Evolutionary conservation across 2,888 invertebrate genomes (phyloP).

Genomic region (Caenorhabditis sp.): DNA sequence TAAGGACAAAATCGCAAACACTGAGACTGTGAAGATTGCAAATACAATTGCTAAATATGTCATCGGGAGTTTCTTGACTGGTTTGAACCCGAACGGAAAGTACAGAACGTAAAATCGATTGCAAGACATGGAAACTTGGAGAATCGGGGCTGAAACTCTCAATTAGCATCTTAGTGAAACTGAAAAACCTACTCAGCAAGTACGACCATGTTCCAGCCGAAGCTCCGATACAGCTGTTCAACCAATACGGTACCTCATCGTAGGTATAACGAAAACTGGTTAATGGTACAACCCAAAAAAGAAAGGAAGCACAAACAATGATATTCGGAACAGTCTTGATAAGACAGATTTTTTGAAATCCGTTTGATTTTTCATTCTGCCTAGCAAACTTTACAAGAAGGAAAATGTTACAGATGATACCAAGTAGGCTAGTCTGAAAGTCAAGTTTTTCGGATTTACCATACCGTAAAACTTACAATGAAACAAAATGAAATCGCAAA

Average conservation of each 20-base stretch:
- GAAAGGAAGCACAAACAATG: conserved; percentile 24
- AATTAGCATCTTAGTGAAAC: background rate
- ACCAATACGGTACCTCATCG: conserved; percentile 23
- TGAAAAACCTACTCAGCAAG: conserved; percentile 17
- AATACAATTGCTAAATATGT: conserved; percentile 2
- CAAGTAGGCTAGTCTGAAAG: conserved; percentile 37
- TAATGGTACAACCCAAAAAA: conserved; percentile 46
- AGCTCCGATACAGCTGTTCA: conserved; percentile 25
- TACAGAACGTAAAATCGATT: conserved; percentile 53
- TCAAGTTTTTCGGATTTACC: background rate
- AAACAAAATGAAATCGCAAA: conserved; percentile 29
- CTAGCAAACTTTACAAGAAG: conserved; percentile 30
- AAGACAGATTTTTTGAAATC: conserved; percentile 49
- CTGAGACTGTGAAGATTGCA: background rate
- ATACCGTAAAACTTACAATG: conserved; percentile 13
- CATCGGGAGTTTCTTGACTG: conserved; percentile 12
- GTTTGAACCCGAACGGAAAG: conserved; percentile 53
- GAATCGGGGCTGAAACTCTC: conserved; percentile 29
- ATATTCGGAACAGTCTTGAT: conserved; percentile 48
- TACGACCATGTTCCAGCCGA: conserved; percentile 47
- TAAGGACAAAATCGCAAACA: background rate
- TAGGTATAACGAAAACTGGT: conserved; percentile 8
- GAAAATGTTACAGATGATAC: conserved; percentile 29
- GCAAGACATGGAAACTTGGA: conserved; percentile 50
- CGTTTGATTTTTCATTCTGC: conserved; percentile 19